Base-by-base conservation (phyloP, 2,113 vertebrate species). In the Cyphomyrus plagiostoma region DNA sequence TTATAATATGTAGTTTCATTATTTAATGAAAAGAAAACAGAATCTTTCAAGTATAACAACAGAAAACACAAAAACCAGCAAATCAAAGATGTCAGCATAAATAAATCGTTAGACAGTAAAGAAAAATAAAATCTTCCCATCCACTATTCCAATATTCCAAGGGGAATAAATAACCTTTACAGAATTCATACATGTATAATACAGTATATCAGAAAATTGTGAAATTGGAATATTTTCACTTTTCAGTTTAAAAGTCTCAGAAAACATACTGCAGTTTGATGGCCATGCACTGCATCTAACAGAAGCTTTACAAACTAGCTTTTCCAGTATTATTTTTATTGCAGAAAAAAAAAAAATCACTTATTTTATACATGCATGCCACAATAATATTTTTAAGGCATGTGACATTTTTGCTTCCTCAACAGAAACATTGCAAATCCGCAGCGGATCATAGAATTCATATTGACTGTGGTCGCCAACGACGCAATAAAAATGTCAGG, bases 391-490 rank as follows among this genome's bases (percentile, higher is more conserved):
- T 80, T 35, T 80, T 80, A 80, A 80, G 74, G 74, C 74, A 42
- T 80, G 74, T 80, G 23, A 50, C 83, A 86, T 86, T 48, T 50
- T 50, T 86, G 85, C 85, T 53, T 87, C 50, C 85, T 53, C 49
- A 56, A 53, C 85, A 53, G 85, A 87, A 87, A 53, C 26, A 56
- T 56, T 56, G n/a, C 45, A 80, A 42, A 80, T 80, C 74, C 74
- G 74, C 74, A 80, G 74, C 35, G 35, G 74, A 80, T 80, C 48
- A 19, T 87, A 53, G 50, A 17, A 87, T 87, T 48, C 82, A 86
- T 35, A 52, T 86, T 52, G 48, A 50, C 85, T 52, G 19, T 87
- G n/a, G 48, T 35, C 13, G 23, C 49, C 48, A 35, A 53, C 11
- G 85, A 39, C 15, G 13, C n/a, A 6, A 35, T 53, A 30, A n/a